Evolutionary conservation across 35 echinoderm and acorn worm species (phyloP), one percentile per base, ranked within the genome.

Genomic region (Ophioderma brevispina): DNA sequence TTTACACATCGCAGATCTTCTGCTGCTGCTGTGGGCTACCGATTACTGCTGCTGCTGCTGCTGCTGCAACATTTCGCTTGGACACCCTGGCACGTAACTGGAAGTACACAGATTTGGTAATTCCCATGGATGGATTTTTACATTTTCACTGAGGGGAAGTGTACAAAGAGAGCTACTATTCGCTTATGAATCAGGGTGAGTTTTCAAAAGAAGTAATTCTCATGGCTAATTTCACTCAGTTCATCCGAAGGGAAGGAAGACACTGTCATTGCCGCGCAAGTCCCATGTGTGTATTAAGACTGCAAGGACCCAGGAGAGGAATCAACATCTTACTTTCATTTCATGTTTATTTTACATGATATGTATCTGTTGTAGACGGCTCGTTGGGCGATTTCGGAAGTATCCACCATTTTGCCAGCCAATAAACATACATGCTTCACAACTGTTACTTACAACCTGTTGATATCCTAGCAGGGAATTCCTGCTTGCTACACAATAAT

Each of bases 101-200:
- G n/a, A n/a, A n/a, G n/a, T n/a, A n/a, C n/a, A n/a, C n/a, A n/a
- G n/a, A n/a, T n/a, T n/a, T n/a, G n/a, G n/a, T n/a, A n/a, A n/a
- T n/a, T n/a, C n/a, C n/a, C n/a, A n/a, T n/a, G n/a, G n/a, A n/a
- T n/a, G n/a, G n/a, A n/a, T 8, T 46, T 46, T 46, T 46, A 46
- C 41, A 46, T 46, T 46, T n/a, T 8, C 4, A 46, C 41, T 8
- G 41, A 17, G 41, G 41, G 5, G 17, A 46, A 46, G 17, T 46
- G n/a, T 25, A 30, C 4, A 3, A 70, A 70, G 59, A 70, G 28
- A 25, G n/a, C 5, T 15, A 70, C n/a, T 30, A 70, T 25, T 13
- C 59, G 59, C 10, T 25, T 70, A 70, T 70, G 59, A 70, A 70
- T 70, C 59, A 70, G 59, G 59, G 59, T 70, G 59, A 70, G 59